These are phyloP conservation scores for Chiridota heheva DNA, from an alignment of 35 echinoderm and acorn worm genomes.

Conservation along the genomic window DNA sequence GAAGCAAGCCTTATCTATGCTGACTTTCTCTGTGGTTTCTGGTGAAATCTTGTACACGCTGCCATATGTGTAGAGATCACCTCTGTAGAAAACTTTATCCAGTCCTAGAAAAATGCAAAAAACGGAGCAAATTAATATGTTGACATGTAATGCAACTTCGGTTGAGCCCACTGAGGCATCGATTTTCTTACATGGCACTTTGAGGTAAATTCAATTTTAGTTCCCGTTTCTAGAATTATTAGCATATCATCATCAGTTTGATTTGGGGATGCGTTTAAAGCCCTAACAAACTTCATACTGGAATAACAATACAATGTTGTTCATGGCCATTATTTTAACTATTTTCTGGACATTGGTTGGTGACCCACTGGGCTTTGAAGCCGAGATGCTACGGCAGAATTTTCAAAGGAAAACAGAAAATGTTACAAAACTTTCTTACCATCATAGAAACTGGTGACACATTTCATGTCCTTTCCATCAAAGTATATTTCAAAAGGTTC, in stretches of 20 bases:
- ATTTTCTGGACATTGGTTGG: background rate
- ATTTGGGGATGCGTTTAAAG: no score
- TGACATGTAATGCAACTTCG: background rate
- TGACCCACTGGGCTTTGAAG: background rate
- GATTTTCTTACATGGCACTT: no score
- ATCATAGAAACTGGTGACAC: constrained; percentile 62
- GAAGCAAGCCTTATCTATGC: constrained; percentile 54
- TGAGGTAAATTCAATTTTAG: no score
- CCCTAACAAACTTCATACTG: no score
- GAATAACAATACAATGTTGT: no score
- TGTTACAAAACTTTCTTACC: constrained; percentile 34
- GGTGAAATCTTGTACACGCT: constrained; percentile 68
- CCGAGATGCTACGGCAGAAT: background rate
- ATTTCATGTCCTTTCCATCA: constrained; percentile 39
- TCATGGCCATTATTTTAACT: no score
- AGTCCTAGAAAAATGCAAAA: constrained; percentile 45
- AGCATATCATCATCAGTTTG: no score
- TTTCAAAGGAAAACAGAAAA: background rate
- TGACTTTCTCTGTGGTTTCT: background rate
- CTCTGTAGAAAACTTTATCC: constrained; percentile 65
- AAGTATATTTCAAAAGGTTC: constrained; percentile 88
- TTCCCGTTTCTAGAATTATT: no score
- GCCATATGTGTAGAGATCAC: constrained; percentile 50
- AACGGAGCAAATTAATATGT: background rate
- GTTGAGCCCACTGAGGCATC: background rate